These are phyloP conservation scores for Gallirallus australis DNA, from an alignment of 2,797 vertebrate genomes.

Conservation along the genomic window DNA sequence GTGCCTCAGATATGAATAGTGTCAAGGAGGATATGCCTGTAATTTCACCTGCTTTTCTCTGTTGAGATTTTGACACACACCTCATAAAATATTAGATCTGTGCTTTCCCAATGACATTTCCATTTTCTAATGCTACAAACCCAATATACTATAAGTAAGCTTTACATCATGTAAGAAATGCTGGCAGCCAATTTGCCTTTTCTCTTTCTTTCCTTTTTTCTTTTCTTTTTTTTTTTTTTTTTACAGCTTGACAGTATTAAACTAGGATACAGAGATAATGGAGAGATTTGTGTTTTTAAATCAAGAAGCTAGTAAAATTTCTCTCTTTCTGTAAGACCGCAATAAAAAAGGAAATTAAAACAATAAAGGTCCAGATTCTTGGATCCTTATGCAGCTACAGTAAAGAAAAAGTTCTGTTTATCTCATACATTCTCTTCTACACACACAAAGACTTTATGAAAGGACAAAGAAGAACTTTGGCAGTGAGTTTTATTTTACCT, in stretches of 20 bases:
- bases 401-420: background rate
- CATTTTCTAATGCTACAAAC: background rate
- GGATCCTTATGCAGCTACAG: background rate
- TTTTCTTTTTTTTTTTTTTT: background rate
- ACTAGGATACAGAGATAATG: background rate
- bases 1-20: background rate
- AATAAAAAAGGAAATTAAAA: slow-evolving; percentile 22
- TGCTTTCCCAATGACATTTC: background rate
- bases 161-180: background rate
- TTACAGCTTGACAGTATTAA: background rate
- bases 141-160: background rate
- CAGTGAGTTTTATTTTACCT: background rate
- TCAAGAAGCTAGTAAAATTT: background rate
- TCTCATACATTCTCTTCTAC: background rate
- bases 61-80: background rate
- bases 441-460: background rate
- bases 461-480: background rate
- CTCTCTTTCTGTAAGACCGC: background rate
- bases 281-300: slow-evolving; percentile 8
- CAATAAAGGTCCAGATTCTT: background rate
- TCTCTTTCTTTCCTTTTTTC: background rate
- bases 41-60: background rate
- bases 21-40: background rate
- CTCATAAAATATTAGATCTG: background rate
- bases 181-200: background rate